These are phyloP conservation scores for Tenebrosternarchus preto DNA, from an alignment of 2,113 vertebrate species.

Conservation along the genomic window DNA sequence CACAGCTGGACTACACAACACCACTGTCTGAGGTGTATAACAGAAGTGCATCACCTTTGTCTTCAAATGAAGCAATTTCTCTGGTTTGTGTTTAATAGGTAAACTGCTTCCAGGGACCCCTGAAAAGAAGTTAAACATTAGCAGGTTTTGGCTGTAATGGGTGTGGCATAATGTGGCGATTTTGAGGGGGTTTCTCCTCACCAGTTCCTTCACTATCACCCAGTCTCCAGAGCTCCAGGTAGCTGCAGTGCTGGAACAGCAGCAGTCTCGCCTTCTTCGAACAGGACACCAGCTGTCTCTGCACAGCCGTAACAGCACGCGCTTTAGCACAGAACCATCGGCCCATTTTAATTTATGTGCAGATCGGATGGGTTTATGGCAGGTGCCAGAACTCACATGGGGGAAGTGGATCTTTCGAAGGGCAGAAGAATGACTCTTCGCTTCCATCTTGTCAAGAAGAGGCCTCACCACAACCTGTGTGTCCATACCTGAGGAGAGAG, in stretches of 20 bases:
- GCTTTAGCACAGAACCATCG: not conserved
- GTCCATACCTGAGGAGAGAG: slow-evolving; percentile 80
- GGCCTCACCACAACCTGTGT: slow-evolving; percentile 89
- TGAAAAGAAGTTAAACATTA: slow-evolving; percentile 51
- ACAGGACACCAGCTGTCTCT: slow-evolving; percentile 88
- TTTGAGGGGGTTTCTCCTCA: slow-evolving; percentile 56
- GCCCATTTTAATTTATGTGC: not conserved
- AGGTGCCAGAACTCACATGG: slow-evolving; percentile 78
- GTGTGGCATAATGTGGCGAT: too few relatives aligned
- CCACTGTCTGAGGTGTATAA: not conserved
- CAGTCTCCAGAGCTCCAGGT: slow-evolving; percentile 91
- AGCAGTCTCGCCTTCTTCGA: slow-evolving; percentile 84
- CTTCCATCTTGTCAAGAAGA: slow-evolving; percentile 86
- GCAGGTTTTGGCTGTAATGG: too few relatives aligned
- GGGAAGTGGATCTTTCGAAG: slow-evolving; percentile 86
- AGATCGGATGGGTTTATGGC: too few relatives aligned
- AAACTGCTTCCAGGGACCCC: slow-evolving; percentile 83
- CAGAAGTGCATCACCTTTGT: slow-evolving; percentile 78
- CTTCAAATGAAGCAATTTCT: slow-evolving; percentile 90
- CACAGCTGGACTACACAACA: too few relatives aligned
- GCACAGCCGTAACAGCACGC: not conserved
- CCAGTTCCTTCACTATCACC: slow-evolving; percentile 82
- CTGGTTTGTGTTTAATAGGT: slow-evolving; percentile 79
- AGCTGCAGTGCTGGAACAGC: slow-evolving; percentile 90
- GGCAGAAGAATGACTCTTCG: slow-evolving; percentile 75